These are phyloP conservation scores for Telmatherina bonti DNA, from an alignment of 2,797 vertebrate genomes.

Conservation along the genomic window DNA sequence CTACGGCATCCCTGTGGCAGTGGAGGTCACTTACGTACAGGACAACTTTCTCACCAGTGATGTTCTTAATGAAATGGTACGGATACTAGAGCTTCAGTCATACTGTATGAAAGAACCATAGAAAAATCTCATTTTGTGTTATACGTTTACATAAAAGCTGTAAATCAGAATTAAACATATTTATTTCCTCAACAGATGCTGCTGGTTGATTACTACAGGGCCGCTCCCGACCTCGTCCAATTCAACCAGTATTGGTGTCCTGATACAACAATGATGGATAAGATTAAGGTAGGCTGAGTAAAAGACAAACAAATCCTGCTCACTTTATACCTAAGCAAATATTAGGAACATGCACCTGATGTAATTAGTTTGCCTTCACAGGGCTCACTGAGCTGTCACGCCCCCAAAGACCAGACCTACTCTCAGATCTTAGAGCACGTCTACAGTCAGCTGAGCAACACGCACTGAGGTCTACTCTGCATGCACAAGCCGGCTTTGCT, in stretches of 20 bases:
- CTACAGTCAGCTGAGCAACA: constrained; percentile 85
- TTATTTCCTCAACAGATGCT: constrained; percentile 83
- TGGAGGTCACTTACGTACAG: constrained; percentile 95
- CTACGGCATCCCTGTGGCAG: constrained; percentile 95
- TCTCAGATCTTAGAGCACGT: constrained; percentile 92
- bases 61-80: constrained; percentile 96
- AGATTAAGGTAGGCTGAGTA: constrained; percentile 88
- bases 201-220: constrained; percentile 93
- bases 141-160: background rate
- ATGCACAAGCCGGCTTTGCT: background rate
- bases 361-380: constrained; percentile 58
- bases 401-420: constrained; percentile 94
- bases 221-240: constrained; percentile 90
- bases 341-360: background rate
- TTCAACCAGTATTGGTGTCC: constrained; percentile 93
- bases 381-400: constrained; percentile 92
- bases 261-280: constrained; percentile 93
- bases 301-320: background rate
- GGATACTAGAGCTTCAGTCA: background rate
- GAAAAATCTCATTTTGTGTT: rapidly evolving
- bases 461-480: constrained; percentile 67
- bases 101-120: background rate
- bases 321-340: too few relatives aligned
- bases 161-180: background rate
- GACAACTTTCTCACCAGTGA: constrained; percentile 97